These are phyloP conservation scores for Glandiceps talaboti DNA, from an alignment of 53 echinoderm and acorn worm species.

Conservation along the genomic window DNA sequence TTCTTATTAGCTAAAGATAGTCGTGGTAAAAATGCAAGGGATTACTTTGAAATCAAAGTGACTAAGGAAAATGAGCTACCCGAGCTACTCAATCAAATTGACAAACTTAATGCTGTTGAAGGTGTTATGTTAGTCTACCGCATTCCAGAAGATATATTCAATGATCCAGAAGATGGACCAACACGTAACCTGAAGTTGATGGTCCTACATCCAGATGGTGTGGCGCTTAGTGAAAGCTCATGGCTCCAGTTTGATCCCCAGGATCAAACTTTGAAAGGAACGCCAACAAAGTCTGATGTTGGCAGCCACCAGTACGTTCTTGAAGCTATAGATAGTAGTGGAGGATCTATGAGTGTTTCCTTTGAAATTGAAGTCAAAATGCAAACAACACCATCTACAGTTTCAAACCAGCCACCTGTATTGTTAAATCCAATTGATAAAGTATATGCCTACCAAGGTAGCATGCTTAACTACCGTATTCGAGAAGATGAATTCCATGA, in stretches of 20 bases:
- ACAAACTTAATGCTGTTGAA: conserved; percentile 43
- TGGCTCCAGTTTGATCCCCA: conserved; percentile 85
- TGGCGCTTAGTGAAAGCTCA: conserved; percentile 29
- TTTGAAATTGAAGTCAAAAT: conserved; percentile 77
- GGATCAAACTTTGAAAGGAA: conserved; percentile 47
- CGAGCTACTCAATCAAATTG: background rate
- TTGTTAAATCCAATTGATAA: conserved; percentile 22
- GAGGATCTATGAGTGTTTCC: conserved; percentile 16
- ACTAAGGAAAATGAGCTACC: background rate
- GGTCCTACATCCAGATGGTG: conserved; percentile 23
- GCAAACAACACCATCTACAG: conserved; percentile 36
- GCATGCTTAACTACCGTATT: conserved; percentile 47
- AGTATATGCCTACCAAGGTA: conserved; percentile 44
- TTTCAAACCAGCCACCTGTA: conserved; percentile 29
- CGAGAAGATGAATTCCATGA: conserved; percentile 68
- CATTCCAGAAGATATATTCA: conserved; percentile 60
- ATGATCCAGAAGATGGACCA: conserved; percentile 83
- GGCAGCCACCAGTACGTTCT: conserved; percentile 19
- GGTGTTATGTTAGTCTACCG: conserved; percentile 47
- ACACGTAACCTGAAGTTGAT: conserved; percentile 46
- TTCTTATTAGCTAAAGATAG: conserved; percentile 62
- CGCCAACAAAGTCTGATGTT: conserved; percentile 22
- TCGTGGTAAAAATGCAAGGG: conserved; percentile 24
- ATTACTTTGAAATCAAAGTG: conserved; percentile 60
- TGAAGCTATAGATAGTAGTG: conserved; percentile 58